Evolutionary conservation across 2,888 invertebrate genomes (phyloP).

Genomic region (Drosophila glabriapex): DNA sequence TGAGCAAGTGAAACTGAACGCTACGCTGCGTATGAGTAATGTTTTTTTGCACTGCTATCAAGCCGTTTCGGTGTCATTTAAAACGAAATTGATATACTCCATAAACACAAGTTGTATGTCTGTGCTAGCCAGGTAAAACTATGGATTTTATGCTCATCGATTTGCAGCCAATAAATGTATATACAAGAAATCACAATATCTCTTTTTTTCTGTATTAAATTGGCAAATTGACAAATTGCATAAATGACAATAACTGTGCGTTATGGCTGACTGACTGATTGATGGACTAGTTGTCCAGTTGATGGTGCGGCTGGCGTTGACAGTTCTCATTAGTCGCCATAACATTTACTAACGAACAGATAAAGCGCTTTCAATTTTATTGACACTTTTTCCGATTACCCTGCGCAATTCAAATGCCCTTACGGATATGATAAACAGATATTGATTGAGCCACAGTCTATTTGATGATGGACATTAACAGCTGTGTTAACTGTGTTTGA

Average conservation of each 20-base stretch:
- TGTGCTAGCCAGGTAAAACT: constrained; percentile 28
- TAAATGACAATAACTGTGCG: constrained; percentile 41
- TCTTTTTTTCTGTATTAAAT: constrained; percentile 22
- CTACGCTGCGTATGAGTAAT: constrained; percentile 71
- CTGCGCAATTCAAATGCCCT: background rate
- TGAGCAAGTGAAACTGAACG: constrained; percentile 61
- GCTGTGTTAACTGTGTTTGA: background rate
- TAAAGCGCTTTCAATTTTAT: constrained; percentile 32
- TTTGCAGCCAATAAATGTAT: constrained; percentile 52
- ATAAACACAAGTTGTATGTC: constrained; percentile 22
- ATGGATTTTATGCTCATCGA: constrained; percentile 41
- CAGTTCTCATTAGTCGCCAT: constrained; percentile 51
- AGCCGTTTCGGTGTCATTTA: constrained; percentile 28
- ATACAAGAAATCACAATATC: constrained; percentile 26
- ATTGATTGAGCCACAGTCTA: too few species aligned
- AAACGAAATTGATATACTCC: constrained; percentile 39
- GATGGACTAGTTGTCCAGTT: constrained; percentile 23
- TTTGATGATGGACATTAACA: background rate
- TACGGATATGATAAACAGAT: background rate
- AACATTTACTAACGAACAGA: constrained; percentile 39
- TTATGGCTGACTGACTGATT: constrained; percentile 34
- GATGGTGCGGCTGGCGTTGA: constrained; percentile 42
- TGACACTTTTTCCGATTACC: constrained; percentile 19
- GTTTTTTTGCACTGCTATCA: constrained; percentile 23
- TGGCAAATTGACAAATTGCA: constrained; percentile 60